A percentile compares a stretch with the other conserved stretches of the same genome.
Conservation (phyloP, 1,140 invertebrate species). For the Trypoxylus dichotomus region DNA sequence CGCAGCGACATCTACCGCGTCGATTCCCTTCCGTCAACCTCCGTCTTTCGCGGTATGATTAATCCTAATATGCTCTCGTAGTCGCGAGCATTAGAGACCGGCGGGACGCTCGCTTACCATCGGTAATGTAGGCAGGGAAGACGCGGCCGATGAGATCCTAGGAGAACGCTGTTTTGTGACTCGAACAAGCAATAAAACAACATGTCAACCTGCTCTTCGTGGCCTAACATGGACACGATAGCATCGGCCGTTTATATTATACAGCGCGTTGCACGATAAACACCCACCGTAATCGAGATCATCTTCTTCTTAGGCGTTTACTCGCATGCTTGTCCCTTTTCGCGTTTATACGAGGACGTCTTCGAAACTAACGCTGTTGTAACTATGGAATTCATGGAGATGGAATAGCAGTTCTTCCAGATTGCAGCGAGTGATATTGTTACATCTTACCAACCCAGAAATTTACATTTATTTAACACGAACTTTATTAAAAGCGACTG, state of each 20-base stretch:
- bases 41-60: not conserved
- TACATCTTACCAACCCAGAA: too few relatives aligned
- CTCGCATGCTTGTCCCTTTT: too few relatives aligned
- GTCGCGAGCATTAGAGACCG: not conserved
- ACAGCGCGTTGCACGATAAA: not conserved
- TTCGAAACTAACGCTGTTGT: too few relatives aligned
- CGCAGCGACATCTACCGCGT: too few relatives aligned
- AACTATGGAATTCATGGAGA: too few relatives aligned
- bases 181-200: constrained; percentile 25
- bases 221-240: constrained; percentile 10
- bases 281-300: not conserved
- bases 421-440: too few relatives aligned
- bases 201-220: constrained; percentile 20
- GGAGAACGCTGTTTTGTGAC: not conserved
- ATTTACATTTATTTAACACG: too few relatives aligned
- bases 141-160: not conserved
- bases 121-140: not conserved
- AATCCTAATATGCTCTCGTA: not conserved
- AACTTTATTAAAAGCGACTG: too few relatives aligned
- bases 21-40: too few relatives aligned
- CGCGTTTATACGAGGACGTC: too few relatives aligned
- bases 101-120: not conserved
- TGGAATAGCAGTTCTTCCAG: too few relatives aligned
- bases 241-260: constrained; percentile 16
- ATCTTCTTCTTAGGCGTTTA: not conserved